Conservation (phyloP, 2,888 invertebrate genomes). For the Coelogynopora nodosa region DNA sequence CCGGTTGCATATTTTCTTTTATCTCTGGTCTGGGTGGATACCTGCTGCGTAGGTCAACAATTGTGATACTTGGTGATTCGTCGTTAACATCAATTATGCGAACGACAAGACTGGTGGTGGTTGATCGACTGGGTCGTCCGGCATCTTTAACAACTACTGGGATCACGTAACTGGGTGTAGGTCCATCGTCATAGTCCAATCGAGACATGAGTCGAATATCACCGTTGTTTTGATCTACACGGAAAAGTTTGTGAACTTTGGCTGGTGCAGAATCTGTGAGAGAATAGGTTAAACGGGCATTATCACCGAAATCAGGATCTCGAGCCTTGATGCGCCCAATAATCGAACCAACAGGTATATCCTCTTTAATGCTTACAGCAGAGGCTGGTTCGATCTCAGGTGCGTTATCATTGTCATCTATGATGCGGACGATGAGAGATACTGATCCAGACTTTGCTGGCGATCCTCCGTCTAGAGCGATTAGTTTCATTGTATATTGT, state of each 20-base stretch:
- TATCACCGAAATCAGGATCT: slow-evolving; percentile 46
- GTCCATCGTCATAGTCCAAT: slow-evolving; percentile 34
- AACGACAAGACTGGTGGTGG: slow-evolving; percentile 25
- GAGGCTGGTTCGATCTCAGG: slow-evolving; percentile 40
- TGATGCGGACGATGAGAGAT: slow-evolving; percentile 43
- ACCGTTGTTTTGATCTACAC: slow-evolving; percentile 26
- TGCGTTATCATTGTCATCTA: slow-evolving; percentile 47
- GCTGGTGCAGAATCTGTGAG: not conserved
- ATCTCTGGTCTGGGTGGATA: slow-evolving; percentile 35
- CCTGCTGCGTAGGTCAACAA: slow-evolving; percentile 21
- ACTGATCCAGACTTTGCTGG: slow-evolving; percentile 38
- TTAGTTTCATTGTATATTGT: slow-evolving; percentile 43
- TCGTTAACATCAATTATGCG: slow-evolving; percentile 33
- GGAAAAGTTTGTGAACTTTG: slow-evolving; percentile 21
- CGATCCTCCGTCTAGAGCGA: slow-evolving; percentile 43
- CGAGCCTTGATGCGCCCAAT: slow-evolving; percentile 43
- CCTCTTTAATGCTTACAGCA: slow-evolving; percentile 39
- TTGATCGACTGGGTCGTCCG: not conserved
- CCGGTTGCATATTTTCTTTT: slow-evolving; percentile 21
- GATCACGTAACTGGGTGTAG: slow-evolving; percentile 30
- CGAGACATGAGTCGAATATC: slow-evolving; percentile 16
- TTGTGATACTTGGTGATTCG: slow-evolving; percentile 27
- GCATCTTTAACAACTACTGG: slow-evolving; percentile 24
- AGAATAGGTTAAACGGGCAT: slow-evolving; percentile 43
- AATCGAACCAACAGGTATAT: slow-evolving; percentile 22